Percentiles rank a stretch among this genome's conserved stretches.
These are phyloP conservation scores for Zaprionus camerounensis DNA, from an alignment of 1,140 invertebrate species.

Conservation along the genomic window DNA sequence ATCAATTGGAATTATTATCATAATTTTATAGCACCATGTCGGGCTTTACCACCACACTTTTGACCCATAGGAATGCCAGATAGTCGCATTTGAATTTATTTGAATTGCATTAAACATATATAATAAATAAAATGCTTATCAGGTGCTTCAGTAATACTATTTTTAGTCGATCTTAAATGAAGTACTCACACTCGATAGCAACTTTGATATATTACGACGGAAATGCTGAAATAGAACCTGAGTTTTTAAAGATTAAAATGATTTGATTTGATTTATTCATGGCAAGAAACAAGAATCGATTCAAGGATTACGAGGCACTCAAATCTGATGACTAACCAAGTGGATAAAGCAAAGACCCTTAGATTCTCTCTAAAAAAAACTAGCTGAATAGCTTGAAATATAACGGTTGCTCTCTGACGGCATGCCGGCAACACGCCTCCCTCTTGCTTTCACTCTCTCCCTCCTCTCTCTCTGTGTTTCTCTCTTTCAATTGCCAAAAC, in stretches of 20 bases:
- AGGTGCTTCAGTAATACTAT: neutral
- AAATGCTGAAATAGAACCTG: neutral
- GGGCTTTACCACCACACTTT: neutral
- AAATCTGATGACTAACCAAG: neutral
- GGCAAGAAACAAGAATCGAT: neutral
- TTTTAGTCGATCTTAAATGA: conserved; percentile 1
- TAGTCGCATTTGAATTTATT: conserved; percentile 1
- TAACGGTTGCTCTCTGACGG: neutral
- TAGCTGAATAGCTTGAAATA: neutral
- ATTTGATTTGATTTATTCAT: neutral
- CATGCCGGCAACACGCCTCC: neutral
- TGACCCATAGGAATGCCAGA: neutral
- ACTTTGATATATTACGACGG: neutral
- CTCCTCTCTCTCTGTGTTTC: neutral
- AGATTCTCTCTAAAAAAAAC: neutral
- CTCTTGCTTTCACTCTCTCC: neutral
- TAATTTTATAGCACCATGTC: neutral
- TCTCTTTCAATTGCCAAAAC: neutral
- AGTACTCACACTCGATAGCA: neutral
- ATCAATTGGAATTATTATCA: neutral
- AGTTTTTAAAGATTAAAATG: neutral
- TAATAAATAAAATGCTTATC: neutral
- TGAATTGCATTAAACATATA: neutral
- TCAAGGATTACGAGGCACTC: neutral
- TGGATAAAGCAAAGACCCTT: neutral